Evolutionary conservation across 2,797 vertebrate genomes (phyloP).

Genomic region (Hypotaenidia okinawae): DNA sequence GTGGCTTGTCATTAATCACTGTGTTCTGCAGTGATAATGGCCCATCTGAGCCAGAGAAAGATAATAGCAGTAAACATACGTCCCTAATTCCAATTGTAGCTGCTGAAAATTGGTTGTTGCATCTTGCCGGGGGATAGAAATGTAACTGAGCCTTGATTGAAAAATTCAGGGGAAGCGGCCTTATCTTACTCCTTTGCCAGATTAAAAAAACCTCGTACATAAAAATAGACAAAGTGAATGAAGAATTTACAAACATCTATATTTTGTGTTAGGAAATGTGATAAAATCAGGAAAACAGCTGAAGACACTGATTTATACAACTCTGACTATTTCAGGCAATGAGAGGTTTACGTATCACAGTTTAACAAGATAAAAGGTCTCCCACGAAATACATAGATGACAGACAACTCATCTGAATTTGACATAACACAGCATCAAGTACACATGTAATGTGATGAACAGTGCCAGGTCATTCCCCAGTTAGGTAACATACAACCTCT

Average conservation of each 20-base stretch:
- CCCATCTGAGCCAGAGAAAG: neutral
- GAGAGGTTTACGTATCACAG: constrained; percentile 75
- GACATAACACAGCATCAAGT: constrained; percentile 74
- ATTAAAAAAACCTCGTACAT: constrained; percentile 51
- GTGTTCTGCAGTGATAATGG: neutral
- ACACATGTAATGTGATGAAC: constrained; percentile 75
- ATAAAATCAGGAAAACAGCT: constrained; percentile 79
- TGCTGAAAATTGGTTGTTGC: neutral
- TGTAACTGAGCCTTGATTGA: neutral
- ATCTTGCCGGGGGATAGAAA: neutral
- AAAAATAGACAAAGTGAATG: constrained; percentile 77
- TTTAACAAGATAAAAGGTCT: constrained; percentile 77
- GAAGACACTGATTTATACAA: constrained; percentile 80
- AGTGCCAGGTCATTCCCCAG: constrained; percentile 71
- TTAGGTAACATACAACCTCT: constrained; percentile 76
- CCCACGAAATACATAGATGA: constrained; percentile 76
- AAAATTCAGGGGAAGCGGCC: constrained; percentile 20
- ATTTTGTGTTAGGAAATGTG: constrained; percentile 83
- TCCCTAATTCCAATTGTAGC: neutral
- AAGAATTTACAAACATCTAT: constrained; percentile 85
- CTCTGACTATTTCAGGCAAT: constrained; percentile 77
- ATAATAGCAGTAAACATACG: neutral
- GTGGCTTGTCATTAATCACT: neutral
- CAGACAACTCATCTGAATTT: constrained; percentile 75
- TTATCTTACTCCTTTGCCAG: constrained; percentile 13